Base-by-base conservation (phyloP, 2,797 vertebrate genomes). In the Peromyscus eremicus region DNA sequence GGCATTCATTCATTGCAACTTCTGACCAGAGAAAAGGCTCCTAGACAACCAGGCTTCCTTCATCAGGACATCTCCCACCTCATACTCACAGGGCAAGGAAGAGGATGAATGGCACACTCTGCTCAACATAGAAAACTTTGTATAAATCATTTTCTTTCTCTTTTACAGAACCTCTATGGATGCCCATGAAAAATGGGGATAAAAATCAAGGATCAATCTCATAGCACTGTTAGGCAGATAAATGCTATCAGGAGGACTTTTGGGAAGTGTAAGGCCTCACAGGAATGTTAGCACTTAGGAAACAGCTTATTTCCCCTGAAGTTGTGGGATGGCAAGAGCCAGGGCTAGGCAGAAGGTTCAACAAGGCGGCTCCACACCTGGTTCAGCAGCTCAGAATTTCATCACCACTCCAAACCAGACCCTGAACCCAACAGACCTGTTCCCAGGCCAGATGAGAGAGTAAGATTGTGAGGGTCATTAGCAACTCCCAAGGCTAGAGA, bases 361-460 rank as follows among this genome's bases (percentile, higher is more conserved):
- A 46, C 32, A 23, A 66, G 11, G 91, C 32, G 32, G 90, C 32
- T 76, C 77, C 68, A 9, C 4, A 60, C 43, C 62, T 87, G 92
- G 84, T 64, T 91, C 34, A 16, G 52, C 68, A 57, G 62, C 87
- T 94, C 0, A 0, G 49, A 66, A 68, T 97, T 97, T 94, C 94
- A 62, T 86, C 95, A 89, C 46, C 29, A 32, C 23, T 73, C 46
- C 46, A 62, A 64, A 70, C 83, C n/a, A 91, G 94, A 66, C 62
- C 27, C 52, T 37, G 37, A 86, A 86, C 91, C 76, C 84, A 96
- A 66, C 40, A 94, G 94, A 97, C 96, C 91, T 84, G 96, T 96
- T 96, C 43, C 40, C 0, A 14, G 79, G 43, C 64, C 79, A 75
- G 64, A 86, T 7, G 19, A 62, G 27, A 71, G 27, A 85, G 64